Evolutionary conservation across 1,140 invertebrate genomes (phyloP), one percentile per base, ranked within the genome.

Genomic region (Drosophila albomicans): DNA sequence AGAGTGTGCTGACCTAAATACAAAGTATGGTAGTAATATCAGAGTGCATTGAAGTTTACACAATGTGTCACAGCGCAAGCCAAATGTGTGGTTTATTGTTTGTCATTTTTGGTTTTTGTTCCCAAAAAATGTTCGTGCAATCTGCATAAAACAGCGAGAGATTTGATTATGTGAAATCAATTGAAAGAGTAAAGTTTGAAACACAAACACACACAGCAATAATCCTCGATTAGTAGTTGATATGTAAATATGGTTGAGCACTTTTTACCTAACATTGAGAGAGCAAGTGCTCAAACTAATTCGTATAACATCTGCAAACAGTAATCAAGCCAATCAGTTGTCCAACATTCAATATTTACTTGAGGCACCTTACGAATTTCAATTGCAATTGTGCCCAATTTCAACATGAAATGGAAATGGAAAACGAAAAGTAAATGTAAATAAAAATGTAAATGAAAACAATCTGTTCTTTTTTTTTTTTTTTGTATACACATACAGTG

Each of bases 401-500:
- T 32, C 51, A 4, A 58, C 16, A 8, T 41, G 16, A 56, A 16
- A 16, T 57, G 30, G 1, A 56, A 56, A 56, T 56, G 11, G 11
- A 16, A 16, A 16, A 16, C 16, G 7, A 57, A 57, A 59, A 48
- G 43, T 15, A 35, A 45, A 59, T 61, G 43, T 15, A 35, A 45
- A 58, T 61, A 13, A 25, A 15, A 30, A 48, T 59, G 11, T 15
- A 63, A 63, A 63, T 63, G 49, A 7, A 63, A 66, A 48, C 64
- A 48, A 56, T 46, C 28, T 16, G 43, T 48, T 49, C 25, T 35
- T 25, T 25, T 35, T 35, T 32, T 32, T 32, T 20, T 20, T 35
- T 35, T 32, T 32, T 32, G 11, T 35, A 11, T 16, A 43, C 38
- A 10, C 11, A 11, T 16, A 43, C 38, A 10, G 3, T 41, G 8